phyloP scores from a whole-genome alignment of 2,797 vertebrate genomes.

The Parambassis ranga region DNA sequence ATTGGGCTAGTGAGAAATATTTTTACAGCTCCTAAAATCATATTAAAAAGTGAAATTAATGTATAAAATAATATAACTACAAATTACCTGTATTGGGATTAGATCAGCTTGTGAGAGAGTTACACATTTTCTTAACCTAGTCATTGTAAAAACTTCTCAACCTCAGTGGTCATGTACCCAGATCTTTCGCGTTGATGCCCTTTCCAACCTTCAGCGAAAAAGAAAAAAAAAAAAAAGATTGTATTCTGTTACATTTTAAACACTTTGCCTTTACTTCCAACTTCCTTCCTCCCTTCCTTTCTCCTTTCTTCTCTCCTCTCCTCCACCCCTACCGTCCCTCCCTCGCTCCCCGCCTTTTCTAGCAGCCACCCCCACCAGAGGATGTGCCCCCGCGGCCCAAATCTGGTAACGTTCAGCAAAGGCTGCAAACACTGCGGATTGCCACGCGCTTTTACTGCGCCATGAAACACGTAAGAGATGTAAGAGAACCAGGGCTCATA shows the following conservation, averaged over 20 bases:
- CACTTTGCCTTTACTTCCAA: constrained; percentile 81
- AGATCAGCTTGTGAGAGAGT: background rate
- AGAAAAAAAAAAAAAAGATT: constrained; percentile 32
- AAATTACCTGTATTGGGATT: background rate
- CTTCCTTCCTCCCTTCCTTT: constrained; percentile 76
- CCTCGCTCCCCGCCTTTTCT: constrained; percentile 68
- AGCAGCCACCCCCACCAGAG: constrained; percentile 78
- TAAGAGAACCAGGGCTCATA: constrained; percentile 80
- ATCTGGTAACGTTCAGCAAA: constrained; percentile 84
- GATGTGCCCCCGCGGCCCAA: constrained; percentile 79
- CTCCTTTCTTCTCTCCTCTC: constrained; percentile 74
- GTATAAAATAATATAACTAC: background rate
- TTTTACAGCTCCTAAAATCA: background rate
- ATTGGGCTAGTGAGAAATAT: background rate
- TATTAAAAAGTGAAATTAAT: background rate
- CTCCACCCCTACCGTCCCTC: constrained; percentile 64
- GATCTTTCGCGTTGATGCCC: constrained; percentile 41
- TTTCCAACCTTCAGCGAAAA: constrained; percentile 53
- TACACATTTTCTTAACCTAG: background rate
- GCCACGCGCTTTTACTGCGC: constrained; percentile 84
- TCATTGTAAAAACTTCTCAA: background rate
- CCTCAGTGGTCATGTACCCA: background rate
- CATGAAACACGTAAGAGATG: constrained; percentile 85
- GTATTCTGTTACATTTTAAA: constrained; percentile 73
- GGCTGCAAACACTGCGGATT: constrained; percentile 83